These are phyloP conservation scores for Diaperis boleti DNA, from an alignment of 2,888 invertebrate species.

Conservation along the genomic window DNA sequence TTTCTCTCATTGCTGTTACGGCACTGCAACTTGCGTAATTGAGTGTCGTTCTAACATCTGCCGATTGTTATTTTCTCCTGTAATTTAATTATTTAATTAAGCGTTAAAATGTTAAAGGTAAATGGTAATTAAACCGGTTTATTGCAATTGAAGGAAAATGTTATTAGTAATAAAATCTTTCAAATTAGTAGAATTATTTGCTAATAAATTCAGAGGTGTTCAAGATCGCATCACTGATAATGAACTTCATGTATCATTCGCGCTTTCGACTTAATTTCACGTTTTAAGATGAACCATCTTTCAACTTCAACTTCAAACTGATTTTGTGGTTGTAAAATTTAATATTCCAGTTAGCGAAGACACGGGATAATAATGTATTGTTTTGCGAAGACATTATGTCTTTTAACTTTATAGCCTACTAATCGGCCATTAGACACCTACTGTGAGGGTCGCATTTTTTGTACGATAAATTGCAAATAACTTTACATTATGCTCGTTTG, in stretches of 20 bases:
- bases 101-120: constrained; percentile 4
- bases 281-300: background rate
- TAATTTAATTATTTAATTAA: constrained; percentile 10
- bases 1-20: constrained; percentile 10
- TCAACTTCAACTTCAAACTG: background rate
- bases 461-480: constrained; percentile 21
- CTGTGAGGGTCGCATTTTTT: constrained; percentile 24
- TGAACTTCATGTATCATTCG: background rate
- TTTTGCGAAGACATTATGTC: constrained; percentile 23
- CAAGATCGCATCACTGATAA: background rate
- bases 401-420: constrained; percentile 24
- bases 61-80: background rate
- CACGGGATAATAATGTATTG: constrained; percentile 13
- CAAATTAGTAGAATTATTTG: background rate
- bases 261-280: background rate
- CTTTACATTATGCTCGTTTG: constrained; percentile 15
- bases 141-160: constrained; percentile 1
- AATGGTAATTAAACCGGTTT: constrained; percentile 9
- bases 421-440: constrained; percentile 30
- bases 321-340: background rate
- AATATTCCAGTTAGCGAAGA: background rate
- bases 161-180: constrained; percentile 13
- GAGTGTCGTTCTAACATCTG: background rate
- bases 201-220: constrained; percentile 2
- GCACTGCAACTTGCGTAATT: background rate